Conservation (phyloP, 53 echinoderm and acorn worm species). For the Temnopleurus reevesii region DNA sequence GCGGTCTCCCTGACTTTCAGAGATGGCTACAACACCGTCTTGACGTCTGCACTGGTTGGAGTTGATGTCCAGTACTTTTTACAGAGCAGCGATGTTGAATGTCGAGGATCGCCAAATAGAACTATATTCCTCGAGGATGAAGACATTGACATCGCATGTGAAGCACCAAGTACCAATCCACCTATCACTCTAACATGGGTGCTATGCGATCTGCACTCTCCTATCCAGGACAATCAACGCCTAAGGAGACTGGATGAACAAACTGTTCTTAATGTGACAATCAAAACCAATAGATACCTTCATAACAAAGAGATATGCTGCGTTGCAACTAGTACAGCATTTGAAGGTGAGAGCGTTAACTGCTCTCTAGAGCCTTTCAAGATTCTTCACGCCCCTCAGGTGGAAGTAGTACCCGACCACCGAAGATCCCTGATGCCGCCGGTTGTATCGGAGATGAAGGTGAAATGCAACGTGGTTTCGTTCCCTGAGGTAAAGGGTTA, state of each 20-base stretch:
- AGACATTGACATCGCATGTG: neutral
- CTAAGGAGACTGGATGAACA: neutral
- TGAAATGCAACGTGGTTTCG: neutral
- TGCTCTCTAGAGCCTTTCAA: neutral
- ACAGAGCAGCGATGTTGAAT: neutral
- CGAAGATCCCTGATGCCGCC: neutral
- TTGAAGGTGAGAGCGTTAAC: neutral
- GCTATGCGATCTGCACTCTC: neutral
- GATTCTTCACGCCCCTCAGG: neutral
- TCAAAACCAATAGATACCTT: neutral
- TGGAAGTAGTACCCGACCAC: neutral
- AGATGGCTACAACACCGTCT: neutral
- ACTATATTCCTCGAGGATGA: neutral
- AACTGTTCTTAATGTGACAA: neutral
- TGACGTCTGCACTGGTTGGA: neutral
- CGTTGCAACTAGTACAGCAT: slow-evolving; percentile 6
- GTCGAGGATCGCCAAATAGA: neutral
- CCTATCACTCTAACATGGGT: neutral
- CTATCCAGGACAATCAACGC: neutral
- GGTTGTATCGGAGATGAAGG: neutral
- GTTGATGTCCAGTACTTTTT: neutral
- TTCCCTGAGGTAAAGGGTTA: neutral
- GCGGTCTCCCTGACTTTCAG: neutral
- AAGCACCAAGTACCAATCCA: neutral
- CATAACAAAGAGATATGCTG: neutral